Evolutionary conservation across 2,888 invertebrate species (phyloP).

Genomic region (Tanytarsus gracilentus): DNA sequence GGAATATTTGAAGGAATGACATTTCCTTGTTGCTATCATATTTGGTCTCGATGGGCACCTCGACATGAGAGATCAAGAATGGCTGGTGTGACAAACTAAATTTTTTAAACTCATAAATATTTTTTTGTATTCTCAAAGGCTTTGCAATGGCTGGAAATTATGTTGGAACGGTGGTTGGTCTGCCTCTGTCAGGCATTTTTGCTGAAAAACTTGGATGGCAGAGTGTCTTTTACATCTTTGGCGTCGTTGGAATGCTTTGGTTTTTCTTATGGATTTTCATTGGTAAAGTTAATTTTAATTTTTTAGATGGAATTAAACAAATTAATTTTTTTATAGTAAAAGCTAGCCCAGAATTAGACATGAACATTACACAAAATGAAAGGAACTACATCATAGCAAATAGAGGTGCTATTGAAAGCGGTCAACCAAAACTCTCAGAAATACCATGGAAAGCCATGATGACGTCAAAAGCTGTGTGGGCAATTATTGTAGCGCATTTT

Average conservation of each 20-base stretch:
- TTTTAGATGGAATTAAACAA: too few species aligned
- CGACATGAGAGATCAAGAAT: background rate
- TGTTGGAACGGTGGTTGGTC: slow-evolving; percentile 73
- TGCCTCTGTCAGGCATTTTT: slow-evolving; percentile 67
- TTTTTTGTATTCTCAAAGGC: slow-evolving; percentile 47
- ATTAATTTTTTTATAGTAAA: too few species aligned
- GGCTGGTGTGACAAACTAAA: background rate
- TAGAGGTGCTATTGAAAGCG: slow-evolving; percentile 44
- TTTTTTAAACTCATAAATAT: background rate
- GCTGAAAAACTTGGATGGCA: slow-evolving; percentile 70
- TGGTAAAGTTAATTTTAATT: too few species aligned
- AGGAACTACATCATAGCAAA: slow-evolving; percentile 60
- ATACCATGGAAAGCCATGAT: slow-evolving; percentile 60
- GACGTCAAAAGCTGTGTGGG: slow-evolving; percentile 63
- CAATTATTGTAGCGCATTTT: slow-evolving; percentile 65
- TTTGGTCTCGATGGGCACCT: slow-evolving; percentile 75
- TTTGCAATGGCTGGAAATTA: slow-evolving; percentile 80
- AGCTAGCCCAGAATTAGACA: slow-evolving; percentile 66
- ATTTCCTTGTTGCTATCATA: slow-evolving; percentile 36
- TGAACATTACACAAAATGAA: slow-evolving; percentile 60
- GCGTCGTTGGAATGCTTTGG: slow-evolving; percentile 61
- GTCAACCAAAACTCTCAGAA: slow-evolving; percentile 53
- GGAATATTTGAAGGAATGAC: slow-evolving; percentile 61
- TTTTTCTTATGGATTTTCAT: slow-evolving; percentile 60
- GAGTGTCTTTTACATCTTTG: slow-evolving; percentile 70